Evolutionary conservation across 2,113 vertebrate genomes (phyloP), one percentile per base, ranked within the genome.

Genomic region (Sinocyclocheilus anshuiensis): DNA sequence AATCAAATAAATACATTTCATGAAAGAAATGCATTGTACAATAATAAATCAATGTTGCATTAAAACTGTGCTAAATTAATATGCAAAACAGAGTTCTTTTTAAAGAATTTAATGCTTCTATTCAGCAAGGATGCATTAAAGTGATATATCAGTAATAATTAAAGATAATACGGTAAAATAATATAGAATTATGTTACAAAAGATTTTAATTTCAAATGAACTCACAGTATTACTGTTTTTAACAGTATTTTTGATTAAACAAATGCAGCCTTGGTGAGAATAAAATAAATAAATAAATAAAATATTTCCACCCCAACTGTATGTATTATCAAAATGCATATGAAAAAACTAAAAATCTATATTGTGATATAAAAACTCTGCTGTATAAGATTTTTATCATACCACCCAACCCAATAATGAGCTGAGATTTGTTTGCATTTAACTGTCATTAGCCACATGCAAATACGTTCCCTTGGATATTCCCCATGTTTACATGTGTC

Each of bases 401-500:
- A 20, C 1, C 55, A 59, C 20, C 55, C 2, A 22, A 59, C 7
- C 57, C 20, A 59, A 8, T 22, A 10, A 59, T 59, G 57, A 59
- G 57, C 57, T 59, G 57, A n/a, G 69, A 72, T 57, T 78, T 36
- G 53, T 36, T 57, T 55, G 29, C 1, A 13, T 78, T 61, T n/a
- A 39, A 24, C 55, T 1, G 55, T 80, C 77, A 39, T 24, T 39
- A 42, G 1, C 55, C 20, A n/a, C 57, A 80, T 63, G 55, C 57
- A 80, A 63, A 42, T 16, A 5, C 22, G 8, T 29, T 50, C 61
- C 13, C 63, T 48, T 1, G 24, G 42, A 50, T 67, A 71, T 50
- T 33, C 22, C 80, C 63, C 24, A n/a, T 71, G 63, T 82, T 71
- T 22, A 71, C 80, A 69, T 36, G 63, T 45, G 2, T 42, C 59